phyloP scores from a whole-genome alignment of 2,888 invertebrate genomes.

The Trissoscelio sp. region DNA sequence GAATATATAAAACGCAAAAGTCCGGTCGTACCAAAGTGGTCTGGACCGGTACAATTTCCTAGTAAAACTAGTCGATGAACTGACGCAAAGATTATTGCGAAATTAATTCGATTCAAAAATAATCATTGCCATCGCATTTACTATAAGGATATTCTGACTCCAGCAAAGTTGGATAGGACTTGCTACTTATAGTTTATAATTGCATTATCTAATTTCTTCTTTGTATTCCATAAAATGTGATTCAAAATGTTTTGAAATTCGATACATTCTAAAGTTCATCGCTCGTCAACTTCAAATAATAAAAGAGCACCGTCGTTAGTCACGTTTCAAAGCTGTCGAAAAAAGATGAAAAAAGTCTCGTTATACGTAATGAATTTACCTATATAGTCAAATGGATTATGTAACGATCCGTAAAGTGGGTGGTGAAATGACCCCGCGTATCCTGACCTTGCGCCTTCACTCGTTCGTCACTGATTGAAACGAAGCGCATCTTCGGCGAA shows the following conservation, averaged over 20 bases:
- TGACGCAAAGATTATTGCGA: constrained; percentile 48
- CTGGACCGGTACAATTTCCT: constrained; percentile 51
- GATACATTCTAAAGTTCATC: constrained; percentile 55
- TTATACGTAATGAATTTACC: constrained; percentile 69
- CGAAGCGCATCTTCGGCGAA: constrained; percentile 69
- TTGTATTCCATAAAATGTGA: constrained; percentile 30
- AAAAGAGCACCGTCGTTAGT: constrained; percentile 62
- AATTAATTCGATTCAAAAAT: constrained; percentile 22
- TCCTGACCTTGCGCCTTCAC: constrained; percentile 83
- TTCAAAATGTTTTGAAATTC: constrained; percentile 56
- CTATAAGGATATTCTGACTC: background rate
- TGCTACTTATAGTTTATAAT: constrained; percentile 32
- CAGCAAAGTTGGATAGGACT: too few species aligned
- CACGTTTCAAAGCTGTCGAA: constrained; percentile 60
- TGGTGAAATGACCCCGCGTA: constrained; percentile 79
- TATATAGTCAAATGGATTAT: constrained; percentile 67
- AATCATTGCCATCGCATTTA: constrained; percentile 8
- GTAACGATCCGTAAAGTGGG: constrained; percentile 76
- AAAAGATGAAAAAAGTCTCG: constrained; percentile 58
- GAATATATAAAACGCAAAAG: constrained; percentile 28
- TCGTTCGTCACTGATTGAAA: constrained; percentile 73
- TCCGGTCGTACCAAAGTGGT: constrained; percentile 31
- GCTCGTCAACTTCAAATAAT: constrained; percentile 60
- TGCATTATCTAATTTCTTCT: constrained; percentile 39
- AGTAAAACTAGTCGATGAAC: constrained; percentile 47